Conservation (phyloP, 1,140 invertebrate species). For the Anthonomus grandis region DNA sequence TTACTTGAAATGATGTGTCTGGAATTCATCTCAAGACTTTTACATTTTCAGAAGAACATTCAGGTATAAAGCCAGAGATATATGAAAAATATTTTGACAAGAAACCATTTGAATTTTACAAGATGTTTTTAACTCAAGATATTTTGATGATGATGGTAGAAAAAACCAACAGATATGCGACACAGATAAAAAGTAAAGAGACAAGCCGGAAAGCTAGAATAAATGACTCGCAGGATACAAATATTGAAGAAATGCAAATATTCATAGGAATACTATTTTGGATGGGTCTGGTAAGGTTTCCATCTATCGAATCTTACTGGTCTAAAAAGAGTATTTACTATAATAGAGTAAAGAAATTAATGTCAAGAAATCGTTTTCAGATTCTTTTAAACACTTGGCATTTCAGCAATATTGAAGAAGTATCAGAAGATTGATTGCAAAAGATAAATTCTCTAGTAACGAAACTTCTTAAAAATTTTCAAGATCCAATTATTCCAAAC, state of each 20-base stretch:
- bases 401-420: neutral
- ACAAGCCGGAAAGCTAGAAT: conserved; percentile 36
- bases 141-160: conserved; percentile 3
- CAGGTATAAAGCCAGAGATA: too few species aligned
- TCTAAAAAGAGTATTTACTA: neutral
- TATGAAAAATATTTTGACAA: too few species aligned
- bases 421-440: neutral
- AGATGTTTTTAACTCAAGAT: neutral
- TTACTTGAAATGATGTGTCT: too few species aligned
- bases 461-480: conserved; percentile 13
- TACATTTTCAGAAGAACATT: too few species aligned
- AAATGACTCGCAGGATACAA: conserved; percentile 20
- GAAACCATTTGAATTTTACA: neutral
- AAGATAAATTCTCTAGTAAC: conserved; percentile 11
- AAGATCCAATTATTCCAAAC: conserved; percentile 3
- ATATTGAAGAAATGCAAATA: conserved; percentile 5
- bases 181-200: conserved; percentile 37
- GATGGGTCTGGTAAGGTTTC: conserved; percentile 3
- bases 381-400: conserved; percentile 14
- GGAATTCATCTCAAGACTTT: too few species aligned
- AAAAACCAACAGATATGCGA: conserved; percentile 32
- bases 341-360: conserved; percentile 6
- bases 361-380: conserved; percentile 22
- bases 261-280: conserved; percentile 1
- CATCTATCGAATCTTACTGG: conserved; percentile 2